Conservation (phyloP, 2,888 invertebrate species). For the Oeneis ivallda region DNA sequence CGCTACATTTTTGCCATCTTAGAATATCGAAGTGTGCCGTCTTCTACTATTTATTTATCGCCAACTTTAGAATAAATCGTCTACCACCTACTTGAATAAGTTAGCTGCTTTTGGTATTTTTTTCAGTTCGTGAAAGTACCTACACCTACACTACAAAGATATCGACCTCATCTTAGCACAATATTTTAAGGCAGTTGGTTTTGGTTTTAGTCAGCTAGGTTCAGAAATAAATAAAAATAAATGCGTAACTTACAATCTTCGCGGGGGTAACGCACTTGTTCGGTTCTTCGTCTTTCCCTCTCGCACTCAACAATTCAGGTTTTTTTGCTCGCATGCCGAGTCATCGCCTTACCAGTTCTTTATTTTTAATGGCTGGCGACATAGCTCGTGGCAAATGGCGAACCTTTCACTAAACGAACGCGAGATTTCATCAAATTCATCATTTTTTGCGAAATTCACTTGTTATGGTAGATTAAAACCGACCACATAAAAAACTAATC, state of each 20-base stretch:
- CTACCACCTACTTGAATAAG: neutral
- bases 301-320: slow-evolving; percentile 56
- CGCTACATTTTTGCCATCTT: too few species aligned
- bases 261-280: slow-evolving; percentile 81
- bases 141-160: neutral
- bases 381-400: slow-evolving; percentile 59
- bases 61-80: neutral
- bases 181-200: neutral
- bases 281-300: slow-evolving; percentile 62
- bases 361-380: slow-evolving; percentile 65
- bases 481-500: neutral
- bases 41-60: neutral
- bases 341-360: slow-evolving; percentile 71
- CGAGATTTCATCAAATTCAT: slow-evolving; percentile 41
- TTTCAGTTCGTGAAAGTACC: neutral
- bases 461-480: neutral
- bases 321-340: slow-evolving; percentile 66
- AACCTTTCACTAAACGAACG: slow-evolving; percentile 64
- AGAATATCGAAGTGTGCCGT: too few species aligned
- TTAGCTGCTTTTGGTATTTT: neutral
- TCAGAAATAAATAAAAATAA: slow-evolving; percentile 67
- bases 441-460: slow-evolving; percentile 27
- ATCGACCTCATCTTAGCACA: neutral
- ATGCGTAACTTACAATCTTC: slow-evolving; percentile 65
- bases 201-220: slow-evolving; percentile 47